phyloP scores from a whole-genome alignment of 2,113 vertebrate species.

The Trochalopteron elliotii region DNA sequence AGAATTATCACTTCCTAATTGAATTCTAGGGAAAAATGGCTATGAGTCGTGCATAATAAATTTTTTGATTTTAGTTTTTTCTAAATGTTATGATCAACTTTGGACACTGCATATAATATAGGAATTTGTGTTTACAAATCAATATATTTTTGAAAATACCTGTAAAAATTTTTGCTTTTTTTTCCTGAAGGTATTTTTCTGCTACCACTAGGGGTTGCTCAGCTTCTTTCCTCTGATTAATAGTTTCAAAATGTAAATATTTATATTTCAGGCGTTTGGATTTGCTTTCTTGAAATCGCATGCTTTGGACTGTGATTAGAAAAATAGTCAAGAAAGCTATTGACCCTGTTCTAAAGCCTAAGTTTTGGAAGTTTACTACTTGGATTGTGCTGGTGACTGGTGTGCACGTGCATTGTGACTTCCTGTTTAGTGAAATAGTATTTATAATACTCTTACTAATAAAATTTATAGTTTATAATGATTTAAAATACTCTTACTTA shows the following conservation, averaged over 20 bases:
- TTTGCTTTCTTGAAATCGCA: not conserved
- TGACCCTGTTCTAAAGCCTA: not conserved
- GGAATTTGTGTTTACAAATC: not conserved
- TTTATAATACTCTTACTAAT: not conserved
- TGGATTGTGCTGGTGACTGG: not conserved
- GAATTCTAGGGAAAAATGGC: not conserved
- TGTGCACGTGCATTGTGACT: not conserved
- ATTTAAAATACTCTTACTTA: not conserved
- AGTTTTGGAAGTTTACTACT: not conserved
- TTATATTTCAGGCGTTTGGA: not conserved
- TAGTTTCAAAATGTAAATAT: not conserved
- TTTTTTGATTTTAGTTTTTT: not conserved
- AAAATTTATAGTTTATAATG: not conserved
- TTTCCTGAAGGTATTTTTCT: not conserved
- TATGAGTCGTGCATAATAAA: not conserved
- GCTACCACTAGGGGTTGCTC: conserved; percentile 59
- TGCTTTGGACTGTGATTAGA: not conserved
- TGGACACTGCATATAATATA: not conserved
- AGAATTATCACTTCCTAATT: not conserved
- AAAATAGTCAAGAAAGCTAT: not conserved
- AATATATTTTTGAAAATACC: not conserved
- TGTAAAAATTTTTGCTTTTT: not conserved
- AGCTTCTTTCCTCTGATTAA: conserved; percentile 25
- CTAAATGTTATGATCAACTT: not conserved
- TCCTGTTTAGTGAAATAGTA: not conserved